Evolutionary conservation across 2,888 invertebrate genomes (phyloP), one percentile per base, ranked within the genome.

Genomic region (Pyrgus malvae): DNA sequence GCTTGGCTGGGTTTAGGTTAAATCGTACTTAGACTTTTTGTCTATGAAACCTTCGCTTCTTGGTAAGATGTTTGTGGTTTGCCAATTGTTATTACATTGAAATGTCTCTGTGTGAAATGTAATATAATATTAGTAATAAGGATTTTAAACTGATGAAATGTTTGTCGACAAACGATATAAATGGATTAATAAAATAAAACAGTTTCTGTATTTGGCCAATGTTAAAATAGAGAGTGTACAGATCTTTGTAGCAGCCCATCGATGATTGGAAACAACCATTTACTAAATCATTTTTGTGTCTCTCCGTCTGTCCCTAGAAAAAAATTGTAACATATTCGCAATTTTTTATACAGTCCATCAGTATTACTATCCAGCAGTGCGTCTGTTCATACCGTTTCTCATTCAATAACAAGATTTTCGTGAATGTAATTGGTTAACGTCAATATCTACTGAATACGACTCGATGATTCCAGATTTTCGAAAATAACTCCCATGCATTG

Each of bases 341-440:
- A 25, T 35, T 23, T 46, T 35, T 37, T 17, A 37, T 8, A 41
- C n/a, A 1, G n/a, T 12, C n/a, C n/a, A n/a, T n/a, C n/a, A n/a
- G n/a, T n/a, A n/a, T n/a, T n/a, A n/a, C n/a, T n/a, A n/a, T n/a
- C 40, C 23, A 37, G 25, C 25, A 35, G 14, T 17, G 9, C 16
- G 48, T 48, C 37, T 37, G 21, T 37, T 48, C n/a, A 37, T 27
- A 21, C n/a, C n/a, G n/a, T 37, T 23, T 37, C 37, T 48, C 48
- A 48, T 48, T n/a, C n/a, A n/a, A n/a, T n/a, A n/a, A 37, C 37
- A 37, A 27, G 23, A 37, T 37, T 16, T 46, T 48, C 35, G 35
- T 27, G 23, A 35, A 37, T 48, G 37, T 48, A 48, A 48, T 48
- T 48, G 48, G 29, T 38, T 29, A 11, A 27, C 19, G 29, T 27